A percentile compares a stretch with the other conserved stretches of the same genome.
Evolutionary conservation across 2,888 invertebrate genomes (phyloP).

Genomic region (Sinodicranocentrus sp.): DNA sequence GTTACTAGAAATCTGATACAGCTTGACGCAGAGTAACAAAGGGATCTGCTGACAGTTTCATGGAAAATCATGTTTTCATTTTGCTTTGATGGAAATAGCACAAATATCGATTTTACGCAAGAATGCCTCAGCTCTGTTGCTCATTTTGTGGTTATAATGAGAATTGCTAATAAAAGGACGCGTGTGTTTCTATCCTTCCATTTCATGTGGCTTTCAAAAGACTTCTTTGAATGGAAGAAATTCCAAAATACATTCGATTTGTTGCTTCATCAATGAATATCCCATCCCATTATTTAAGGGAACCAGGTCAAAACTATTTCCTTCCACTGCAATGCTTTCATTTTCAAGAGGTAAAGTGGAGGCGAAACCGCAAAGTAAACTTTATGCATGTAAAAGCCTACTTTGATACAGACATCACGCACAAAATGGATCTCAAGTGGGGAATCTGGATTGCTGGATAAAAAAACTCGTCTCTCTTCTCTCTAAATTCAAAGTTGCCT

Average conservation of each 20-base stretch:
- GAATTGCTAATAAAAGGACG: not conserved
- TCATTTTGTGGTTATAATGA: not conserved
- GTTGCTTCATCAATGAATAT: constrained; percentile 5
- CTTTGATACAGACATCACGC: not conserved
- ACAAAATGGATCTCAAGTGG: not conserved
- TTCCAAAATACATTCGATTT: not conserved
- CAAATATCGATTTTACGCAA: too few relatives aligned
- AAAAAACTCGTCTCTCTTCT: too few relatives aligned
- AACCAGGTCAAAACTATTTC: not conserved
- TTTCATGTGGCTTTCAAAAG: not conserved
- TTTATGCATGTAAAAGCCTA: not conserved
- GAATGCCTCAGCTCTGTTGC: constrained; percentile 3
- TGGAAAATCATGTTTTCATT: too few relatives aligned
- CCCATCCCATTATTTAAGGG: not conserved
- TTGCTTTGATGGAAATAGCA: too few relatives aligned
- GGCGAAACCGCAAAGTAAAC: constrained; percentile 15
- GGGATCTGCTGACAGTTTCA: too few relatives aligned
- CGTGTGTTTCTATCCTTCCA: too few relatives aligned
- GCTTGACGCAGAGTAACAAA: too few relatives aligned
- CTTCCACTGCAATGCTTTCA: constrained; percentile 1
- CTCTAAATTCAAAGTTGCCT: not conserved
- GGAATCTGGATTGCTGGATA: too few relatives aligned
- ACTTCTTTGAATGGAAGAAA: not conserved
- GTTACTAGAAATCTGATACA: too few relatives aligned
- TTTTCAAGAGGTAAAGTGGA: not conserved